Conservation (phyloP, 2,888 invertebrate genomes). For the Nudaria mundana region DNA sequence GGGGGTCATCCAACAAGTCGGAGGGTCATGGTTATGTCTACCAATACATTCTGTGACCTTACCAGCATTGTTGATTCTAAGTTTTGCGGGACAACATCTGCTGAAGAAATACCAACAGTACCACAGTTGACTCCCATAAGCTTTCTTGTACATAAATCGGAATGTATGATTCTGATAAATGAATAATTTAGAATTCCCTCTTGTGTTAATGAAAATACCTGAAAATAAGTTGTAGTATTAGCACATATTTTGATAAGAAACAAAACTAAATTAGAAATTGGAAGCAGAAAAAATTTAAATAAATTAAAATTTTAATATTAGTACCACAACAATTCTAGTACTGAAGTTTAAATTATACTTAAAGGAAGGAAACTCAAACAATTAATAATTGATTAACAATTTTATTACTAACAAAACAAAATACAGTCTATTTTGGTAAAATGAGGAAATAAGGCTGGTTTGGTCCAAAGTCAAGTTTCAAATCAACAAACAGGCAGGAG, state of each 20-base stretch:
- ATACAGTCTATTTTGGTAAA: background rate
- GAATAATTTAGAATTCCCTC: conserved; percentile 74
- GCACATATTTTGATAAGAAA: too few species aligned
- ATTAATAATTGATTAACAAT: conserved; percentile 9
- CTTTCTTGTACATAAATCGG: conserved; percentile 77
- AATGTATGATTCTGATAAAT: conserved; percentile 77
- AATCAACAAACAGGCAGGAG: background rate
- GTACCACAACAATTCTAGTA: too few species aligned
- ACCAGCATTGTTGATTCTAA: conserved; percentile 70
- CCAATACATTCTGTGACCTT: conserved; percentile 74
- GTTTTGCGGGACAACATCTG: conserved; percentile 71
- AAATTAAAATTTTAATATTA: too few species aligned
- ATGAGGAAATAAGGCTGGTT: conserved; percentile 1
- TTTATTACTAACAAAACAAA: conserved; percentile 15
- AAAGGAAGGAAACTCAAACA: conserved; percentile 47
- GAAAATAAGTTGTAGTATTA: conserved; percentile 42
- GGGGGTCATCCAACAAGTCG: conserved; percentile 76
- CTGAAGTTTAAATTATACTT: too few species aligned
- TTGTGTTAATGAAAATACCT: conserved; percentile 77
- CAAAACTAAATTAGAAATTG: too few species aligned
- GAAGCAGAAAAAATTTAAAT: too few species aligned
- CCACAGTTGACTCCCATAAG: conserved; percentile 76
- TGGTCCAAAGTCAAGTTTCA: background rate
- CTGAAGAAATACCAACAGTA: conserved; percentile 79
- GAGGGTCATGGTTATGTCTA: conserved; percentile 72